Evolutionary conservation across 2,888 invertebrate genomes (phyloP).

Genomic region (Drymonia ruficornis): DNA sequence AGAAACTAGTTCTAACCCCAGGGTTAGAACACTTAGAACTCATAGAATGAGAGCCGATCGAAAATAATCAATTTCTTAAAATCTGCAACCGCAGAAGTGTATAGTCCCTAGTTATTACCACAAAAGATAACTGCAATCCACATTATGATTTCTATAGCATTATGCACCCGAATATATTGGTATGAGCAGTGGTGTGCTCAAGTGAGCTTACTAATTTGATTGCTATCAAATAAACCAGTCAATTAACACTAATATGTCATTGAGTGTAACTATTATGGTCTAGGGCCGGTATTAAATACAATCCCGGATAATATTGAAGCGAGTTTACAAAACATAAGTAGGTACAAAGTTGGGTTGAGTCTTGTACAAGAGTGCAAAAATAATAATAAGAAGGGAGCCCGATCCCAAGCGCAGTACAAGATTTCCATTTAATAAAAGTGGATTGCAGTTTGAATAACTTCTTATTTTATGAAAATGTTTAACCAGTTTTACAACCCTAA

Average conservation of each 20-base stretch:
- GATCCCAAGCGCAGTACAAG: no score
- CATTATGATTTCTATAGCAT: not conserved
- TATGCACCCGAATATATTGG: not conserved
- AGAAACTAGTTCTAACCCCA: no score
- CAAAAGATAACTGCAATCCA: not conserved
- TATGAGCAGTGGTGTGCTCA: not conserved
- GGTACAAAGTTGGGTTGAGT: constrained; percentile 33
- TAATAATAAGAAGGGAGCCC: no score
- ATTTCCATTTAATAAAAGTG: no score
- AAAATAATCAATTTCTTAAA: no score
- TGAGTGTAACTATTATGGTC: not conserved
- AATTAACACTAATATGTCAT: not conserved
- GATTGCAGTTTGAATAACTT: no score
- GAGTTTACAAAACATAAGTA: constrained; percentile 35
- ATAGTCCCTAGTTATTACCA: not conserved
- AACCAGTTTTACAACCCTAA: no score
- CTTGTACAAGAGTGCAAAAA: constrained; percentile 14
- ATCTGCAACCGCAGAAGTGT: no score
- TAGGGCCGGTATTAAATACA: not conserved
- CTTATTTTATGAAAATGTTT: no score
- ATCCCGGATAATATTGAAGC: constrained; percentile 4
- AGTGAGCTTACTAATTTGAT: not conserved
- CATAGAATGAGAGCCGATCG: no score
- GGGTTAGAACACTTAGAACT: no score
- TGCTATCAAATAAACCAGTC: not conserved